Evolutionary conservation across 2,113 vertebrate species (phyloP), one percentile per base, ranked within the genome.

Genomic region (Macaca nemestrina): DNA sequence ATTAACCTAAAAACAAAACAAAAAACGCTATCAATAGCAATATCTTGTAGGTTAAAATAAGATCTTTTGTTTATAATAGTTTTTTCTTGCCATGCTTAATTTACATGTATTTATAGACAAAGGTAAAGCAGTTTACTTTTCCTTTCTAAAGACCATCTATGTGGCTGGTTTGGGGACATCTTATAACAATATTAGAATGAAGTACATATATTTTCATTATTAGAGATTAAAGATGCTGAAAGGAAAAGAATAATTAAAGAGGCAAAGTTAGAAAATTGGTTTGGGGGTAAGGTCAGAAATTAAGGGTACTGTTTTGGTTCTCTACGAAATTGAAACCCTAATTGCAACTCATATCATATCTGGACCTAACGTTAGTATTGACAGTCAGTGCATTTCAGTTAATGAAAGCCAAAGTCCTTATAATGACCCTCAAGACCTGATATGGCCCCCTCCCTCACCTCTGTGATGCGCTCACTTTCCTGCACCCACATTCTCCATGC

Each of bases 191-290:
- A 40, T 82, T 61, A 82, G 35, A 83, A 83, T 25, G 3, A 67
- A 10, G 25, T 18, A 87, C 4, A 27, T 40, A 61, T 17, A 40
- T 23, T 76, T 86, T 90, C 32, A 45, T 68, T 76, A 72, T 43
- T 90, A 59, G 18, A 90, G 4, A 82, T 72, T 93, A 78, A 97
- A 87, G 22, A 48, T 94, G 40, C n/a, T 83, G n/a, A 52, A 94
- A 89, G 48, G 67, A 85, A 92, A 92, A 72, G n/a, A 45, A 35
- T 73, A 85, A 72, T 91, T 84, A 78, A 87, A 17, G 30, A 73
- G 61, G 8, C 23, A 35, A 86, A 68, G 12, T 78, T 73, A 50
- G 18, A 68, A 89, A 68, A 43, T 85, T 90, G n/a, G 5, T 82
- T 80, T 68, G 57, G n/a, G 40, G 9, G 3, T 90, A 76, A 86